phyloP scores from a whole-genome alignment of 2,888 invertebrate species.

The Ormia ochracea region DNA sequence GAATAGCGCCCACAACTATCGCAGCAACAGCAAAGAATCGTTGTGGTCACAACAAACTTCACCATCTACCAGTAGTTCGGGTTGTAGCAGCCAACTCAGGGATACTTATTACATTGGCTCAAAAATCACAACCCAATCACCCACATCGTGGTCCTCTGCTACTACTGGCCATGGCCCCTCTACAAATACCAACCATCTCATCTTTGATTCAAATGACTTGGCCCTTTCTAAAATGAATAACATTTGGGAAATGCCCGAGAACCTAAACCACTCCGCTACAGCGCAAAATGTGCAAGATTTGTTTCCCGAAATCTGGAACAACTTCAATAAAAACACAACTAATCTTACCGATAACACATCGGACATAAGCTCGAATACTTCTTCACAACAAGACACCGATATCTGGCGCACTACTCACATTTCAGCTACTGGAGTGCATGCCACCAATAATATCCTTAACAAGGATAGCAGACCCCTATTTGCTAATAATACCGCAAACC shows the following conservation, averaged over 20 bases:
- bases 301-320: constrained; percentile 76
- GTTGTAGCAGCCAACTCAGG: constrained; percentile 68
- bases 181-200: constrained; percentile 41
- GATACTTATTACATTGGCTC: constrained; percentile 67
- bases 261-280: constrained; percentile 60
- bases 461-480: constrained; percentile 43
- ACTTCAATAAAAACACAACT: constrained; percentile 57
- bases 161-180: constrained; percentile 20
- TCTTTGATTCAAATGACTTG: constrained; percentile 51
- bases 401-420: constrained; percentile 64
- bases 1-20: constrained; percentile 65
- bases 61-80: constrained; percentile 68
- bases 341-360: constrained; percentile 60
- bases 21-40: constrained; percentile 76
- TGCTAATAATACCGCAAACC: constrained; percentile 26
- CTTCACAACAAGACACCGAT: constrained; percentile 64
- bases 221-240: constrained; percentile 71
- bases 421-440: constrained; percentile 20
- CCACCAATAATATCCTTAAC: constrained; percentile 33
- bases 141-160: constrained; percentile 68
- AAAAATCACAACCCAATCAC: constrained; percentile 65
- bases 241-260: constrained; percentile 73
- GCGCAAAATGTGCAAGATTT: constrained; percentile 65
- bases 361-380: constrained; percentile 71
- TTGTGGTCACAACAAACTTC: constrained; percentile 75